Evolutionary conservation across 2,113 vertebrate genomes (phyloP), one percentile per base, ranked within the genome.

Genomic region (Bos javanicus): DNA sequence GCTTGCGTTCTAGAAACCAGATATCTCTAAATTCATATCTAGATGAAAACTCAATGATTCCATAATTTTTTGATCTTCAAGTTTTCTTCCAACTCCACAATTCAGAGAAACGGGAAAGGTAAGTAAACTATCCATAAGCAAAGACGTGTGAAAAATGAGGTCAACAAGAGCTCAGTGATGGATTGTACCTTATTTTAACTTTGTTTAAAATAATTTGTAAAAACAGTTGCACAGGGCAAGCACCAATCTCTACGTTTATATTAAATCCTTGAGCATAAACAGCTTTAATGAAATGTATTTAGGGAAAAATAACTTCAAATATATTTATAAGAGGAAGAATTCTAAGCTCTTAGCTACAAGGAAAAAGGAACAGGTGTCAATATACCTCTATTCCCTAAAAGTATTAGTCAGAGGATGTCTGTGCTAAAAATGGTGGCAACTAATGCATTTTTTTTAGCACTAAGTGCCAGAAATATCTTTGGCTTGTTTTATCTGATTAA

Each of bases 191-290:
- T 52, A 83, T 78, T 88, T 94, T 92, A 97, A 93, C 87, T 90
- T 93, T 90, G 80, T 64, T 97, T 90, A 87, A 95, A 98, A 96
- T 91, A 96, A 96, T 93, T 87, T 90, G 43, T 84, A 64, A 96
- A 89, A 95, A 71, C 23, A 93, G 25, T 87, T 94, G 15, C 84
- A 48, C 46, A 43, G 17, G 26, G 14, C 30, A 96, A 95, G 78
- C 8, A 81, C 54, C 43, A 39, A 52, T 91, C 87, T 95, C 82
- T 36, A 19, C 0, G 14, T 91, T 97, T 84, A 94, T 87, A 67
- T 84, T 80, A 96, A 93, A 91, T 60, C 48, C 30, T 13, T 92
- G 84, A 96, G 90, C 36, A 59, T 78, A 80, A 94, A 95, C 76
- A 94, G 84, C 25, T 84, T 93, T 87, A 94, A 92, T 81, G 90